Base-by-base conservation (phyloP, 2,888 invertebrate genomes). In the Plagodis dolabraria region DNA sequence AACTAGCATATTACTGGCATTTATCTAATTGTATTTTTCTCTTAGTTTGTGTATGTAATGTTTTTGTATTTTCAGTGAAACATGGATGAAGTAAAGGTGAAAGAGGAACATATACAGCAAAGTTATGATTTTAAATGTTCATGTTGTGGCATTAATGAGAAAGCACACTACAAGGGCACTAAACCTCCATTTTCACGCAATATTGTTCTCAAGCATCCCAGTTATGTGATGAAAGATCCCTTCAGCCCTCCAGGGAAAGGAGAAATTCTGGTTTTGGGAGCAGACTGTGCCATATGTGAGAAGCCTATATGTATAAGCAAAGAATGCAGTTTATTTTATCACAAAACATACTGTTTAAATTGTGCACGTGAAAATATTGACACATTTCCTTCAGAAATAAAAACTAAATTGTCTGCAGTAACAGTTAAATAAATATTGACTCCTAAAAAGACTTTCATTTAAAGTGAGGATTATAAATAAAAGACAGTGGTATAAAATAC, bases 181-280 rank as follows among this genome's bases (percentile, higher is more conserved):
- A 93, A 94, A 63, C 97, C 97, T 33, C 95, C 96, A 5, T 97
- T 97, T 81, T 94, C 95, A 2, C 94, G 94, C 66, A 94, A 95
- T 58, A 89, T 96, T 43, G 82, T 88, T 40, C 94, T 97, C 56
- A 88, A 93, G 68, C 97, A 97, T 79, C 94, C 96, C 38, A 95
- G 95, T 63, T 98, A 96, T 83, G 85, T 97, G 0, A 96, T 97
- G 94, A 96, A 96, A 76, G 98, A 98, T 87, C 98, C 98, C 0
- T 98, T 98, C 78, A 94, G 95, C 72, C 94, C 96, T 1, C 95
- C 95, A 6, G 95, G 95, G 56, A 95, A 94, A 79, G 95, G 96
- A n/a, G 96, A 97, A 83, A 95, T 95, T 74, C 86, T 97, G 63
- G 93, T 97, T 5, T 77, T 98, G 12, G 98, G 98, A 2, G 93